phyloP scores from a whole-genome alignment of 2,113 vertebrate species.

The Paracanthobrama guichenoti region DNA sequence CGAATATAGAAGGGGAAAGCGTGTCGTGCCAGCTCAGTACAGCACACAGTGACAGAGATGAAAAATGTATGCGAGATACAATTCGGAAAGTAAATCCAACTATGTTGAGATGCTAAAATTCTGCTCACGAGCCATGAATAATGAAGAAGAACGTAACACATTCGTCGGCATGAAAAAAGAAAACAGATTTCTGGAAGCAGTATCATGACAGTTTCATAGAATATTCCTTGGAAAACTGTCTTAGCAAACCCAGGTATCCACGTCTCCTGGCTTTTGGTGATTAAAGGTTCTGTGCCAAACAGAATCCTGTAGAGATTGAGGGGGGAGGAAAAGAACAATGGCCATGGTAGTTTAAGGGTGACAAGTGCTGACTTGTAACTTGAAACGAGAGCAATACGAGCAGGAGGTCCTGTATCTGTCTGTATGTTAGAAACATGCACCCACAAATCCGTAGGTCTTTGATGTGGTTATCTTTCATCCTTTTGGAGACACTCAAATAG shows the following conservation, averaged over 20 bases:
- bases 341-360: constrained; percentile 34
- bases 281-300: constrained; percentile 32
- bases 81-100: constrained; percentile 4
- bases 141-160: constrained; percentile 22
- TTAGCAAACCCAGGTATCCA: constrained; percentile 18
- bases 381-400: constrained; percentile 33
- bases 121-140: constrained; percentile 21
- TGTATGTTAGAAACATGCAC: constrained; percentile 41
- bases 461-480: constrained; percentile 61
- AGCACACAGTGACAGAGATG: constrained; percentile 6
- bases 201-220: constrained; percentile 9
- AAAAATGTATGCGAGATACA: constrained; percentile 5
- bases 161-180: not conserved
- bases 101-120: not conserved
- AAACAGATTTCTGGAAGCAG: constrained; percentile 7
- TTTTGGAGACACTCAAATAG: constrained; percentile 49
- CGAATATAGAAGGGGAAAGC: not conserved
- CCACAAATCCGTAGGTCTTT: constrained; percentile 49
- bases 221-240: constrained; percentile 13
- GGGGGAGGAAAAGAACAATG: not conserved
- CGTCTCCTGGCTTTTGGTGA: constrained; percentile 29
- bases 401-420: constrained; percentile 45
- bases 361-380: constrained; percentile 51
- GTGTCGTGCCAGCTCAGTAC: constrained; percentile 16
- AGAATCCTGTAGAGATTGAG: constrained; percentile 4